These are phyloP conservation scores for Hypothenemus hampei DNA, from an alignment of 1,140 invertebrate species.

Conservation along the genomic window DNA sequence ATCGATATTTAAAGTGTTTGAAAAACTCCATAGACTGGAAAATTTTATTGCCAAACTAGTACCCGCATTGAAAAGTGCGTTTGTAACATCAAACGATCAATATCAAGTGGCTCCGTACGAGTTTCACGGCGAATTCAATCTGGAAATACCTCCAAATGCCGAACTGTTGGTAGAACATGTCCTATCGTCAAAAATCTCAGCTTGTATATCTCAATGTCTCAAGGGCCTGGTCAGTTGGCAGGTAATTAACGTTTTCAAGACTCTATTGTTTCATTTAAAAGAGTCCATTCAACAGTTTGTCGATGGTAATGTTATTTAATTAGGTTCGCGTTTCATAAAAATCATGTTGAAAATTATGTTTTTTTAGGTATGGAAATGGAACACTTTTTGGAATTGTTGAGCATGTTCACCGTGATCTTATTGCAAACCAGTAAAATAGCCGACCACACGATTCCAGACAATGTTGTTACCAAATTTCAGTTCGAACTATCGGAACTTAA, in stretches of 20 bases:
- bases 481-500: slow-evolving; percentile 34
- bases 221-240: slow-evolving; percentile 36
- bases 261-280: slow-evolving; percentile 37
- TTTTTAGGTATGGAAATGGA: too few relatives aligned
- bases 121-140: slow-evolving; percentile 26
- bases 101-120: slow-evolving; percentile 5
- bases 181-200: slow-evolving; percentile 36
- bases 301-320: slow-evolving; percentile 6
- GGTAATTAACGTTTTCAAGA: slow-evolving; percentile 41
- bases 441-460: slow-evolving; percentile 34
- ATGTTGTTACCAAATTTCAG: slow-evolving; percentile 36
- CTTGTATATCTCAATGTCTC: slow-evolving; percentile 34
- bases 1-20: slow-evolving; percentile 36
- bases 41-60: slow-evolving; percentile 41
- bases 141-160: neutral
- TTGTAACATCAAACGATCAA: neutral
- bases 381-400: slow-evolving; percentile 33
- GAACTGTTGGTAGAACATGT: slow-evolving; percentile 15
- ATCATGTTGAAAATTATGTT: too few relatives aligned
- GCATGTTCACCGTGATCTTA: slow-evolving; percentile 28
- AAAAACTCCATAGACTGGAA: slow-evolving; percentile 39
- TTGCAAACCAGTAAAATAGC: slow-evolving; percentile 35
- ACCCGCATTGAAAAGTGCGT: slow-evolving; percentile 27
- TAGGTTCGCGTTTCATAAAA: too few relatives aligned
- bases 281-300: slow-evolving; percentile 23